Evolutionary conservation across 2,113 vertebrate genomes (phyloP), one percentile per base, ranked within the genome.

Genomic region (Prinia subflava): DNA sequence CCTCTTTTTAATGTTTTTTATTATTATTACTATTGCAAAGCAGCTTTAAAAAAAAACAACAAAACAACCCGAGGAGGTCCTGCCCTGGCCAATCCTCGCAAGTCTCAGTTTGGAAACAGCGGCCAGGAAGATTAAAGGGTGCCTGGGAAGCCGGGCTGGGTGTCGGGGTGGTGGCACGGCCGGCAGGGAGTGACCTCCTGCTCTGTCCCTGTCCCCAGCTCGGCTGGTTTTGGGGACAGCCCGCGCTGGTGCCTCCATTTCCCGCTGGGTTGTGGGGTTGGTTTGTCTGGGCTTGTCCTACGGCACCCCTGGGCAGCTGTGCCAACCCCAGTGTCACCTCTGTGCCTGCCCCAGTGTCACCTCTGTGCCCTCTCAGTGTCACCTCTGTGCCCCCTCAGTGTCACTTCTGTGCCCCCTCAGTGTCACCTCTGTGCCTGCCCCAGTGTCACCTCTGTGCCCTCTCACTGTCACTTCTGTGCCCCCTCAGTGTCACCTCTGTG

Each of bases 91-190:
- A 4, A n/a, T 90, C 44, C 27, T 56, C 53, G 71, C 35, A 3
- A 39, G 15, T 71, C 95, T 90, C 62, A 70, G 82, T 96, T 97
- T 96, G 96, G 95, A 95, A 96, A 65, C 86, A 59, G 63, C 3
- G 64, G 96, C 3, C 25, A 53, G 75, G 92, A 93, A 95, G 94
- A 97, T 97, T 96, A 96, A 62, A 97, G 94, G 90, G 93, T n/a
- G 68, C 56, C 79, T 52, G 11, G 77, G 41, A n/a, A 30, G 83
- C 56, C 68, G 64, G 94, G 68, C 87, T 78, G 97, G 94, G 91
- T 90, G 95, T 95, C 85, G 64, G 80, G 70, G 9, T 25, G 28
- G 76, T 30, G 83, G 41, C 33, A 15, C 13, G 1, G 79, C 47
- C 14, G 0, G 8, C 4, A 78, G 82, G 92, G 93, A 86, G 53